Percentiles rank a stretch among this genome's conserved stretches.
Conservation (phyloP, 2,888 invertebrate species). For the Drosophila paramelanica region DNA sequence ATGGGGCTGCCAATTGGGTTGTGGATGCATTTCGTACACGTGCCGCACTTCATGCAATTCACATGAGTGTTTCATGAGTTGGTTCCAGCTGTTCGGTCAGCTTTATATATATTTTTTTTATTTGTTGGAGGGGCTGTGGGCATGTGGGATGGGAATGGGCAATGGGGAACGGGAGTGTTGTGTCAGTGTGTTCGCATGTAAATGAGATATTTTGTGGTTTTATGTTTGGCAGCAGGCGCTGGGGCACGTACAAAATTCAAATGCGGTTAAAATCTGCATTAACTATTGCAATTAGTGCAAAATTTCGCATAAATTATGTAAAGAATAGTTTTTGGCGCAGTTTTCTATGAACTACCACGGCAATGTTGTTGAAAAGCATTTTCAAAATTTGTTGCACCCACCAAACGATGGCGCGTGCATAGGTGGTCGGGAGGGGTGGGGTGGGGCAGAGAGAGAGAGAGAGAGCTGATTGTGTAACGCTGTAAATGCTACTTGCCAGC, state of each 20-base stretch:
- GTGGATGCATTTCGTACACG: constrained; percentile 56
- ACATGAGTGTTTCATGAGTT: constrained; percentile 66
- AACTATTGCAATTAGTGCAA: constrained; percentile 80
- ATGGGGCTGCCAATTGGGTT: constrained; percentile 9
- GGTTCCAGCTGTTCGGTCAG: constrained; percentile 58
- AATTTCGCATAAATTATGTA: constrained; percentile 79
- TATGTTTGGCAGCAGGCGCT: constrained; percentile 29
- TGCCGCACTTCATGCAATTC: constrained; percentile 74
- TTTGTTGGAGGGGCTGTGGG: not conserved
- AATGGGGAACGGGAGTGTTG: not conserved
- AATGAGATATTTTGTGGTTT: constrained; percentile 76
- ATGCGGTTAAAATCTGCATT: constrained; percentile 80
- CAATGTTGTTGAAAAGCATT: constrained; percentile 56
- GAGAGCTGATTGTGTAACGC: not conserved
- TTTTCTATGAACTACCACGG: constrained; percentile 62
- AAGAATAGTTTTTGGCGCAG: constrained; percentile 74
- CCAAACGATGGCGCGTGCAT: not conserved
- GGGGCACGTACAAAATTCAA: constrained; percentile 70
- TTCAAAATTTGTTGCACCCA: constrained; percentile 52
- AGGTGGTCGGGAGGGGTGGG: too few species aligned
- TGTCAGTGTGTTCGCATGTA: constrained; percentile 51
- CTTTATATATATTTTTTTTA: constrained; percentile 9
- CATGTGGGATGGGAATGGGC: not conserved
- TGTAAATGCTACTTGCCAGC: constrained; percentile 43
- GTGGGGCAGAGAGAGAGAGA: constrained; percentile 6